These are phyloP conservation scores for Pollenia labialis DNA, from an alignment of 2,888 invertebrate genomes.

Conservation along the genomic window DNA sequence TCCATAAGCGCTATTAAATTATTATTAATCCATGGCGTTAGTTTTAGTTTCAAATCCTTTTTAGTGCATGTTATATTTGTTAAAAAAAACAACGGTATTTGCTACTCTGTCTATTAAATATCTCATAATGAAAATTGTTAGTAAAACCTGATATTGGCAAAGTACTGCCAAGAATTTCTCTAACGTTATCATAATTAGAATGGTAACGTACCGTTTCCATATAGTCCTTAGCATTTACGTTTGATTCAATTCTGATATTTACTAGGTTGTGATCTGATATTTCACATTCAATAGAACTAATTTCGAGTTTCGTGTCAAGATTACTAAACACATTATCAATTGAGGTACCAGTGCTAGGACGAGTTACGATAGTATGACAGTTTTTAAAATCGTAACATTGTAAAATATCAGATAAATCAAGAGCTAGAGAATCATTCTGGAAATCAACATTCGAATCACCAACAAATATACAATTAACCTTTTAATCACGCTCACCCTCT, in stretches of 20 bases:
- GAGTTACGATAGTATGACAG: too few species aligned
- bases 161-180: too few species aligned
- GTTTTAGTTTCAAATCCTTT: too few species aligned
- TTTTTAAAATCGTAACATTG: too few species aligned
- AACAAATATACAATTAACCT: conserved; percentile 3
- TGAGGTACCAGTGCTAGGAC: neutral
- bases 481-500: too few species aligned
- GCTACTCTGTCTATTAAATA: too few species aligned
- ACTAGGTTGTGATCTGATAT: conserved; percentile 13
- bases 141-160: too few species aligned
- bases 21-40: too few species aligned
- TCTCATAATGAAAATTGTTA: neutral
- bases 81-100: too few species aligned
- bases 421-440: neutral
- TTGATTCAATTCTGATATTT: neutral
- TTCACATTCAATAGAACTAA: neutral
- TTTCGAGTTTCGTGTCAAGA: neutral
- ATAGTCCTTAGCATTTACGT: neutral
- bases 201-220: neutral
- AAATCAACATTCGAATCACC: conserved; percentile 15
- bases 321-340: conserved; percentile 9
- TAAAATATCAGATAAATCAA: neutral
- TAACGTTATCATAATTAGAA: neutral
- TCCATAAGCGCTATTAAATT: too few species aligned
- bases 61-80: too few species aligned